Conservation (phyloP, 2,888 invertebrate genomes). For the Diarsia dahlii region DNA sequence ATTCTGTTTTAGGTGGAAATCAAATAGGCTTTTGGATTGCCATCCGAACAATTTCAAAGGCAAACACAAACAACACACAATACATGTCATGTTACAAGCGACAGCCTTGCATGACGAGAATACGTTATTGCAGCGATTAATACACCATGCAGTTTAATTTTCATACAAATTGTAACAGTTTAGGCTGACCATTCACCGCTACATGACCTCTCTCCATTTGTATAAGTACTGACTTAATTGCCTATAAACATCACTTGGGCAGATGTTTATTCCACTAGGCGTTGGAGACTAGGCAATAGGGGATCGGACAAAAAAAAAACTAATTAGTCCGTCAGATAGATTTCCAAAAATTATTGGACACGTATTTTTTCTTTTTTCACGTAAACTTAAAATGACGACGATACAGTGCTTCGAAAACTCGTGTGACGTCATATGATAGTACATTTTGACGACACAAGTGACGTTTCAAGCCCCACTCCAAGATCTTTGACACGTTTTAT, state of each 20-base stretch:
- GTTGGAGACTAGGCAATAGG: neutral
- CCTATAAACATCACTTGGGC: neutral
- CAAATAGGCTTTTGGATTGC: neutral
- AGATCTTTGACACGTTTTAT: no score
- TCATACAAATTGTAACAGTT: conserved; percentile 37
- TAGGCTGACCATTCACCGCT: conserved; percentile 16
- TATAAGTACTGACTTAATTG: neutral
- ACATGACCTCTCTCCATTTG: conserved; percentile 11
- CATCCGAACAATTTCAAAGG: conserved; percentile 15
- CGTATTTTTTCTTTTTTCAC: no score
- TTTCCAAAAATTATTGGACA: no score
- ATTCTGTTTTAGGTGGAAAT: neutral
- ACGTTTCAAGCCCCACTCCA: no score
- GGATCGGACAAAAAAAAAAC: no score
- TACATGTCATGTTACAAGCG: conserved; percentile 28
- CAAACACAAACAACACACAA: conserved; percentile 12
- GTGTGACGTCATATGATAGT: no score
- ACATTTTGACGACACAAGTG: no score
- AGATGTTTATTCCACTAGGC: neutral
- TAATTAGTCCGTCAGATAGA: no score
- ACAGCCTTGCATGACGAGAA: conserved; percentile 41
- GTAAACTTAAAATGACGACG: no score
- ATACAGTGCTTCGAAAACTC: no score
- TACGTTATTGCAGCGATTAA: conserved; percentile 11
- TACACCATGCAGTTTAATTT: conserved; percentile 30